Evolutionary conservation across 2,888 invertebrate species (phyloP).

Genomic region (Oscheius sp.): DNA sequence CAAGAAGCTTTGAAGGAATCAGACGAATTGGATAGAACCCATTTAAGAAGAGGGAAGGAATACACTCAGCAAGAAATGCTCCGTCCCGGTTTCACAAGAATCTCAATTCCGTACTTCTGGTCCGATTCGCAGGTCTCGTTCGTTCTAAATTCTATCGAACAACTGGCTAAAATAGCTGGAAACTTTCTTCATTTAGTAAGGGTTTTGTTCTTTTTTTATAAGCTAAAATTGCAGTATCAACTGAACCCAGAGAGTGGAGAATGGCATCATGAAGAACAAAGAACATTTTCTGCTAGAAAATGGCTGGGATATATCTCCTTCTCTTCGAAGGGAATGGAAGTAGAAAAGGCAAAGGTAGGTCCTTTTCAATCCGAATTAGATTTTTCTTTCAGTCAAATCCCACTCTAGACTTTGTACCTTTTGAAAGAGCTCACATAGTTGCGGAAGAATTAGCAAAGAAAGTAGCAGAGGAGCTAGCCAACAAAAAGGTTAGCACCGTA

Average conservation of each 20-base stretch:
- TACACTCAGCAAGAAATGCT: slow-evolving; percentile 71
- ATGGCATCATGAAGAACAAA: slow-evolving; percentile 85
- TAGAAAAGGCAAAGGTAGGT: slow-evolving; percentile 66
- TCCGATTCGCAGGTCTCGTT: slow-evolving; percentile 80
- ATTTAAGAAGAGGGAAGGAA: slow-evolving; percentile 72
- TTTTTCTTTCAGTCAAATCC: slow-evolving; percentile 9
- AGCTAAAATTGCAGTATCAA: slow-evolving; percentile 77
- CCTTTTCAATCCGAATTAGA: background rate
- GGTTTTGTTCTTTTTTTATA: background rate
- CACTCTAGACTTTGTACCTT: background rate
- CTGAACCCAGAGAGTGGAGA: slow-evolving; percentile 88
- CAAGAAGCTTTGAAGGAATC: slow-evolving; percentile 79
- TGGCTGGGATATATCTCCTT: slow-evolving; percentile 83
- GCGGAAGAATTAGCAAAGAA: slow-evolving; percentile 27
- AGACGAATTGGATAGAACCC: slow-evolving; percentile 75
- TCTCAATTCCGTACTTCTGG: slow-evolving; percentile 87
- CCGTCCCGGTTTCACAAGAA: slow-evolving; percentile 83
- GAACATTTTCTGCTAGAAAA: slow-evolving; percentile 82
- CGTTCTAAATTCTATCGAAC: slow-evolving; percentile 79
- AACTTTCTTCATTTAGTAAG: slow-evolving; percentile 79
- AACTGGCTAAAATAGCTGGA: slow-evolving; percentile 88
- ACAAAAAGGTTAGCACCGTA: slow-evolving; percentile 1
- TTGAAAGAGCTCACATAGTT: slow-evolving; percentile 7
- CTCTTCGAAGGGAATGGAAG: slow-evolving; percentile 80
- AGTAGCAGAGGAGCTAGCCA: slow-evolving; percentile 7